Percentiles rank a stretch among this genome's conserved stretches.
These are phyloP conservation scores for Eristalis pertinax DNA, from an alignment of 2,888 invertebrate species.

Conservation along the genomic window DNA sequence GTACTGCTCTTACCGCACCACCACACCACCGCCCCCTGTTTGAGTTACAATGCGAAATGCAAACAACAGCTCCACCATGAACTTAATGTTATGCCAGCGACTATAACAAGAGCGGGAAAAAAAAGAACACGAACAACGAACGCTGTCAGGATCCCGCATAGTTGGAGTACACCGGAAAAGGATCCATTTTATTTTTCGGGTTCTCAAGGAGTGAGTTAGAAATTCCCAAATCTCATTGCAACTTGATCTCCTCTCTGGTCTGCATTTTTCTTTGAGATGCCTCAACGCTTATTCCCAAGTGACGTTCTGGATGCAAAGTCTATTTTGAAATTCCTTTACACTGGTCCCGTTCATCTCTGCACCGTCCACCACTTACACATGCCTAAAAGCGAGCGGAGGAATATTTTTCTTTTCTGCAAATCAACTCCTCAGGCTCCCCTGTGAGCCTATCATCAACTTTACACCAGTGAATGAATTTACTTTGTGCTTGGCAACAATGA, in stretches of 20 bases:
- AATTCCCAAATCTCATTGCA: constrained; percentile 69
- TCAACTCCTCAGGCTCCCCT: constrained; percentile 47
- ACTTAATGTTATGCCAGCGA: constrained; percentile 18
- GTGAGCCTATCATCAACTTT: constrained; percentile 60
- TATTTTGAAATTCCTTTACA: constrained; percentile 51
- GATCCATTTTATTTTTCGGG: constrained; percentile 7
- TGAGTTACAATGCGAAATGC: constrained; percentile 64
- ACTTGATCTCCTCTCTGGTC: constrained; percentile 36
- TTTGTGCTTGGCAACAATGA: neutral
- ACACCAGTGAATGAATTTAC: constrained; percentile 46
- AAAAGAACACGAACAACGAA: neutral
- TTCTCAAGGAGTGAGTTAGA: constrained; percentile 44
- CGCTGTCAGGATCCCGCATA: neutral
- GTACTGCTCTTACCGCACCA: constrained; percentile 7
- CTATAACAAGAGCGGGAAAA: neutral
- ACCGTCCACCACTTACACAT: neutral
- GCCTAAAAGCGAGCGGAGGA: neutral
- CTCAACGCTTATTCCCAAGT: constrained; percentile 59
- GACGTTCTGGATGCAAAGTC: constrained; percentile 46
- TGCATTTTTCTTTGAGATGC: constrained; percentile 44
- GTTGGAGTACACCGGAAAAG: neutral
- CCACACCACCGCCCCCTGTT: constrained; percentile 18
- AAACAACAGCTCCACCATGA: constrained; percentile 52
- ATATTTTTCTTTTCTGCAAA: constrained; percentile 24
- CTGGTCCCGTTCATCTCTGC: constrained; percentile 17